These are phyloP conservation scores for Platysteira castanea DNA, from an alignment of 2,113 vertebrate genomes.

Conservation along the genomic window DNA sequence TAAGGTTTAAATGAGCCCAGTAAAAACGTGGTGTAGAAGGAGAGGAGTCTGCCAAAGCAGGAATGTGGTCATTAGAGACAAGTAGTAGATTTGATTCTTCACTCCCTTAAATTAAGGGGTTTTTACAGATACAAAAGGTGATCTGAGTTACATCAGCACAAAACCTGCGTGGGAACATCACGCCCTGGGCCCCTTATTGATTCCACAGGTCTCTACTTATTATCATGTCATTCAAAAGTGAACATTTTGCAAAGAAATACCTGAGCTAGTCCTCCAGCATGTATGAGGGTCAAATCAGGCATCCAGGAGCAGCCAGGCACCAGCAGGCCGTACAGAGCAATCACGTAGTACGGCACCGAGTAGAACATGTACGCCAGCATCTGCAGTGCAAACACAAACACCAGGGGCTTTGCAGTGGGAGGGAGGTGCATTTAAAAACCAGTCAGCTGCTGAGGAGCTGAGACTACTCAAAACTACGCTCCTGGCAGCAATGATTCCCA, in stretches of 20 bases:
- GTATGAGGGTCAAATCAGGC: conserved; percentile 84
- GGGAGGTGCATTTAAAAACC: background rate
- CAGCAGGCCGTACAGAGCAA: conserved; percentile 83
- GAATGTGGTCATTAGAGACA: background rate
- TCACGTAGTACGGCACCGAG: conserved; percentile 83
- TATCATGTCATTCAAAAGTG: background rate
- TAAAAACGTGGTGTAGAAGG: background rate
- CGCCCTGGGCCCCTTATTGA: background rate
- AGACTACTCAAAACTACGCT: background rate
- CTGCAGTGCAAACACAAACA: conserved; percentile 64
- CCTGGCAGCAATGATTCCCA: background rate
- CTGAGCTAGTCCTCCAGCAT: conserved; percentile 91
- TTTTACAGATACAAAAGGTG: background rate
- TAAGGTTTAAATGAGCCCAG: background rate
- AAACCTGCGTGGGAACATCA: background rate
- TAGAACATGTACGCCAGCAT: conserved; percentile 92
- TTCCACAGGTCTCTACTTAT: background rate
- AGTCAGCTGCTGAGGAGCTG: background rate
- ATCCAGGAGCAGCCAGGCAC: conserved; percentile 93
- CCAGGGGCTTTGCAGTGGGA: background rate
- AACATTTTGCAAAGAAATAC: conserved; percentile 61
- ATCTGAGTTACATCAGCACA: background rate
- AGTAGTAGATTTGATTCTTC: background rate
- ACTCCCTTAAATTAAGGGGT: background rate
- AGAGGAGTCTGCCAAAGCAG: background rate